These are phyloP conservation scores for Tiphia femorata DNA, from an alignment of 2,888 invertebrate species.

Conservation along the genomic window DNA sequence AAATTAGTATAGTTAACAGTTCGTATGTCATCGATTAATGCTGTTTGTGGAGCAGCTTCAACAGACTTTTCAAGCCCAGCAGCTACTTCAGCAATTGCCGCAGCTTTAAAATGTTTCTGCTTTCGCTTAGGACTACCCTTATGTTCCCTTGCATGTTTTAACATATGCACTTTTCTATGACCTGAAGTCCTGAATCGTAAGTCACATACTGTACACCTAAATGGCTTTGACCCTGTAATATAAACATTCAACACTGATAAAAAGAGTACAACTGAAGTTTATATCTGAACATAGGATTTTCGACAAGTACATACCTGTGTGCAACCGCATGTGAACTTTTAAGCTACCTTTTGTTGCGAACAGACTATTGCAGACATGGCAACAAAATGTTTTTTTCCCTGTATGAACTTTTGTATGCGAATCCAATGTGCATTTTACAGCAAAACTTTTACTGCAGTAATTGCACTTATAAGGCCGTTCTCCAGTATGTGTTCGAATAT, in stretches of 20 bases:
- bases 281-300: too few relatives aligned
- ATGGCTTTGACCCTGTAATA: slow-evolving; percentile 73
- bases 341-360: slow-evolving; percentile 78
- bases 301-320: slow-evolving; percentile 69
- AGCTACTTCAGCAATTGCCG: slow-evolving; percentile 45
- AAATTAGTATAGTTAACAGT: slow-evolving; percentile 36
- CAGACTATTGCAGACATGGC: slow-evolving; percentile 74
- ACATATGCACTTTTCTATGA: slow-evolving; percentile 75
- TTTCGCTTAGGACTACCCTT: slow-evolving; percentile 43
- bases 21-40: slow-evolving; percentile 3
- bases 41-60: slow-evolving; percentile 8
- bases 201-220: slow-evolving; percentile 74
- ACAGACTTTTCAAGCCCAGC: slow-evolving; percentile 33
- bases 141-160: slow-evolving; percentile 69
- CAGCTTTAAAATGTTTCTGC: slow-evolving; percentile 43
- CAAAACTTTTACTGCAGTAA: slow-evolving; percentile 72
- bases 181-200: slow-evolving; percentile 77
- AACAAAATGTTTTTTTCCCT: slow-evolving; percentile 72
- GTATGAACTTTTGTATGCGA: slow-evolving; percentile 75
- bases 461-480: slow-evolving; percentile 77
- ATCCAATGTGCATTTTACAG: slow-evolving; percentile 77
- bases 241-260: too few relatives aligned
- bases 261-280: too few relatives aligned
- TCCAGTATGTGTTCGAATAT: slow-evolving; percentile 77
- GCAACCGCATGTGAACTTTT: slow-evolving; percentile 77